Evolutionary conservation across 2,888 invertebrate species (phyloP).

Genomic region (Entomobrya multifasciata): DNA sequence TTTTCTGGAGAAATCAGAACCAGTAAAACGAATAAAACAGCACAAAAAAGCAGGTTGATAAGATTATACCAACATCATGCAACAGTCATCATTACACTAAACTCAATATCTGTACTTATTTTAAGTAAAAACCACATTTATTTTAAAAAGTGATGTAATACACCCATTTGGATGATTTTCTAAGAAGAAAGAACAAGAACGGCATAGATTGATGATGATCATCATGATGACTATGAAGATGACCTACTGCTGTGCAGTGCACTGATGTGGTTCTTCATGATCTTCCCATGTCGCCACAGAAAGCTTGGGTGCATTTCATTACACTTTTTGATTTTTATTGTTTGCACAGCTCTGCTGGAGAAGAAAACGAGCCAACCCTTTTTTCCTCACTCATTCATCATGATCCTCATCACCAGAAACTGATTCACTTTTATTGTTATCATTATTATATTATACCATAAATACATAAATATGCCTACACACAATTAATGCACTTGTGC

Average conservation of each 20-base stretch:
- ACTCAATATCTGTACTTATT: not conserved
- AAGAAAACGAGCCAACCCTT: constrained; percentile 57
- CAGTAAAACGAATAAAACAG: too few relatives aligned
- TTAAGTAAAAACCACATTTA: not conserved
- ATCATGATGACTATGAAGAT: constrained; percentile 22
- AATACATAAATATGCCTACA: constrained; percentile 8
- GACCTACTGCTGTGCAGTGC: constrained; percentile 52
- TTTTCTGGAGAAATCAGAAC: too few relatives aligned
- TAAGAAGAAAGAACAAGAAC: too few relatives aligned
- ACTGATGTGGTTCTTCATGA: constrained; percentile 38
- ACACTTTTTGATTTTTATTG: constrained; percentile 13
- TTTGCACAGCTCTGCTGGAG: constrained; percentile 51
- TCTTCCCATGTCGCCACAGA: constrained; percentile 7
- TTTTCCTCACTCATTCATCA: constrained; percentile 23
- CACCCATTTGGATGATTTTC: not conserved
- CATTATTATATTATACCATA: not conserved
- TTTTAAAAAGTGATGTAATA: constrained; percentile 1
- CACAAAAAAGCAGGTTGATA: not conserved
- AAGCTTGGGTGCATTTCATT: constrained; percentile 57
- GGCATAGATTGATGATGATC: too few relatives aligned
- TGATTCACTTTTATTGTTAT: constrained; percentile 45
- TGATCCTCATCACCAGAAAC: constrained; percentile 48
- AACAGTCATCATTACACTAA: too few relatives aligned
- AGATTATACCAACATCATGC: not conserved
- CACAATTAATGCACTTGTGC: constrained; percentile 31